These are phyloP conservation scores for Drosophila erecta DNA, from an alignment of 1,140 invertebrate species.

Conservation along the genomic window DNA sequence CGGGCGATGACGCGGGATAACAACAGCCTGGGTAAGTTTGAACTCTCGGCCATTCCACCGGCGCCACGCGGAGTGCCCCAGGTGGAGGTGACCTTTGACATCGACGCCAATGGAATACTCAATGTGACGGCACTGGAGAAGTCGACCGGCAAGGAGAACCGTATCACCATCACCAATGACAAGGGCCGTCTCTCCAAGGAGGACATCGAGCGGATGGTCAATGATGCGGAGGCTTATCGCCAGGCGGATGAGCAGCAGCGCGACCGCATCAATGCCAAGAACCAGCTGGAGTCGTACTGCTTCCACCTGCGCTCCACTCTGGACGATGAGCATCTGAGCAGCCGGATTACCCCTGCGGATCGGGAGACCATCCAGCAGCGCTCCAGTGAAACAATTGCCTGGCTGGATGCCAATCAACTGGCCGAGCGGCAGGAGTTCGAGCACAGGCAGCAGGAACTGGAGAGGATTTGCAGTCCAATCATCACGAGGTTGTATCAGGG, in stretches of 20 bases:
- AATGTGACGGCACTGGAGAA: conserved; percentile 95
- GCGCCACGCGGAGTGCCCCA: conserved; percentile 97
- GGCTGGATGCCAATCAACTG: conserved; percentile 97
- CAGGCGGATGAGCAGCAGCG: conserved; percentile 95
- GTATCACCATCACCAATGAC: conserved; percentile 99
- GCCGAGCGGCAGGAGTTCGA: conserved; percentile 97
- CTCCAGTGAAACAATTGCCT: conserved; percentile 95
- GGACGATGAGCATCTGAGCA: conserved; percentile 94
- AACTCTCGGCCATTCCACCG: conserved; percentile 96
- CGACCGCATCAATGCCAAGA: conserved; percentile 94
- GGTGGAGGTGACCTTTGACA: conserved; percentile 96
- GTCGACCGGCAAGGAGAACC: conserved; percentile 97
- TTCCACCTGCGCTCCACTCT: conserved; percentile 98
- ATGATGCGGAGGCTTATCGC: conserved; percentile 97
- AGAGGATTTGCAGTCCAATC: conserved; percentile 93
- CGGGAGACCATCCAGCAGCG: conserved; percentile 94
- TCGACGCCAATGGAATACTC: conserved; percentile 94
- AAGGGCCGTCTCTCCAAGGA: conserved; percentile 98
- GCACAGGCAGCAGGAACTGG: conserved; percentile 95
- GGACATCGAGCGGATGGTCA: conserved; percentile 98
- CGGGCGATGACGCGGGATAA: conserved; percentile 96
- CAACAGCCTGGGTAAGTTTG: conserved; percentile 96
- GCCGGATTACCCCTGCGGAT: conserved; percentile 94
- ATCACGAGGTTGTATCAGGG: conserved; percentile 92
- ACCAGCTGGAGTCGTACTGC: conserved; percentile 96